A percentile compares a stretch with the other conserved stretches of the same genome.
Conservation (phyloP, 2,113 vertebrate genomes). For the Lycaon pictus region DNA sequence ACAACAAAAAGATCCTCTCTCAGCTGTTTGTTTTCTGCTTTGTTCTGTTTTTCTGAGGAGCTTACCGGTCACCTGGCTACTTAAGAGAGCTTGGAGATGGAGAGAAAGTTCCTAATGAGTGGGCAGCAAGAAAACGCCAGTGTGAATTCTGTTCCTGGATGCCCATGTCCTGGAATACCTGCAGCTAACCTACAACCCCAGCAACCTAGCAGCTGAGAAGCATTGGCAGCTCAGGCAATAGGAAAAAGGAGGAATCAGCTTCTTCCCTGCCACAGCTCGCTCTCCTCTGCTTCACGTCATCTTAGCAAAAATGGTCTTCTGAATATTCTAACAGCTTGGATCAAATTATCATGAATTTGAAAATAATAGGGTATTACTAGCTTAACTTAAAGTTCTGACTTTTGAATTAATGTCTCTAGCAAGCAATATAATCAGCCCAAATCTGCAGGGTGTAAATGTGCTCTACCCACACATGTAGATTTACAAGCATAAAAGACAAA, state of each 20-base stretch:
- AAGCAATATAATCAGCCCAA: neutral
- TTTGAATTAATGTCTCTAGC: neutral
- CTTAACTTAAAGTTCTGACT: neutral
- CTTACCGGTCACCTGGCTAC: neutral
- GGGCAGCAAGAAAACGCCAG: neutral
- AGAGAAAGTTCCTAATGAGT: neutral
- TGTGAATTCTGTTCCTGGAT: neutral
- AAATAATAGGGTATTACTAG: neutral
- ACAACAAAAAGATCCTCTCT: neutral
- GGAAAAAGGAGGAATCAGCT: neutral
- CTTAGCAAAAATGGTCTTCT: neutral
- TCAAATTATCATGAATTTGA: neutral
- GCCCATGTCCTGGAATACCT: neutral
- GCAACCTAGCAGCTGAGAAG: neutral
- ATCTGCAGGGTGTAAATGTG: neutral
- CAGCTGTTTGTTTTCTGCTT: neutral
- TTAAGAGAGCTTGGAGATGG: neutral
- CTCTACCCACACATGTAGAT: neutral
- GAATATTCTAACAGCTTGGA: neutral
- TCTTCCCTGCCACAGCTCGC: neutral
- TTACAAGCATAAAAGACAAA: neutral
- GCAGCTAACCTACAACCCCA: neutral
- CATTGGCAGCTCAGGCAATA: neutral
- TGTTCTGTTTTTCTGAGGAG: neutral
- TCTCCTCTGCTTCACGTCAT: neutral